Evolutionary conservation across 2,888 invertebrate genomes (phyloP), one percentile per base, ranked within the genome.

Genomic region (Orchesellides sinensis): DNA sequence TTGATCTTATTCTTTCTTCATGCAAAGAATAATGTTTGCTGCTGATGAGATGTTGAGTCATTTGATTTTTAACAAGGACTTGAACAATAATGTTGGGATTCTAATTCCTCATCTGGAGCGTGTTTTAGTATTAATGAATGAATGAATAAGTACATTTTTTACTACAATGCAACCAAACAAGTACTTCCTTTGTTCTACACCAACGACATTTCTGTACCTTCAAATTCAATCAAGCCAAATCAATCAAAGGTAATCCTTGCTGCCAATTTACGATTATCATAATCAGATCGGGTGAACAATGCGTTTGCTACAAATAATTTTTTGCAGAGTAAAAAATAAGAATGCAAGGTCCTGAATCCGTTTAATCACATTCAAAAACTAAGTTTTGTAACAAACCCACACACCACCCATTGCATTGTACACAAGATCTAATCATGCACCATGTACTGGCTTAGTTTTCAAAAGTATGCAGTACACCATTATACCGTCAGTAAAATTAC

Each of bases 201-300:
- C 19, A n/a, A n/a, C n/a, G n/a, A n/a, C 59, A 12, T 56, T 6
- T 19, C 1, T 5, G 29, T 12, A 27, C 59, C 5, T 10, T 4
- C 3, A 59, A 32, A 29, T 6, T 19, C 19, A 2, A 17, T 8
- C 52, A 52, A 65, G 52, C 65, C 29, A 74, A 74, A 74, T 74
- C 65, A 74, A 74, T 74, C 74, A 74, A 49, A n/a, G 27, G 14
- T 19, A 59, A 63, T 17, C 63, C 63, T 65, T 40, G 63, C 52
- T 74, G 52, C 74, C 65, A 74, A 74, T 54, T 74, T 74, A 27
- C 14, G 49, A 35, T 72, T 61, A 73, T 61, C 27, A 27, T 21
- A 40, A n/a, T 73, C 49, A 72, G 21, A 59, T 27, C 45, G 45
- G 25, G 17, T 29, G 61, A 32, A 61, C 61, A 61, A 68, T 19